Conservation (phyloP, 1,140 invertebrate genomes). For the Aphaenogaster floridana region DNA sequence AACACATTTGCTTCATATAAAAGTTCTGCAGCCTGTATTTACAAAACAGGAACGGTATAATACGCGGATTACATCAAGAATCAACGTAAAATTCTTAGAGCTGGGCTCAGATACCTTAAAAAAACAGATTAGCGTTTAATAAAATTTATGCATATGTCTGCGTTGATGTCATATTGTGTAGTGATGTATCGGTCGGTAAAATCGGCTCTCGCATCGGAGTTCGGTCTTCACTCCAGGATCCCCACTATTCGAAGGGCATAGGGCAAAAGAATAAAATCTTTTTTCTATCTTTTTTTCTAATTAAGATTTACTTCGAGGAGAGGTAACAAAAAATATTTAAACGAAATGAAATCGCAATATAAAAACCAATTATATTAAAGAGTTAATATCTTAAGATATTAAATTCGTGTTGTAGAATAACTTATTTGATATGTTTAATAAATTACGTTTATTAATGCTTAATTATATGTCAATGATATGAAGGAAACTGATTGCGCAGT, state of each 20-base stretch:
- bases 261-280: slow-evolving; percentile 27
- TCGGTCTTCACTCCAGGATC: no score
- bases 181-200: no score
- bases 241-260: slow-evolving; percentile 45
- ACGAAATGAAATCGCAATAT: slow-evolving; percentile 23
- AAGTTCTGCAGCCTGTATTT: no score
- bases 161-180: no score
- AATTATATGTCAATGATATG: slow-evolving; percentile 28
- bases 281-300: not conserved
- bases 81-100: no score
- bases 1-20: no score
- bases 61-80: no score
- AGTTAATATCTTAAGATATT: slow-evolving; percentile 42
- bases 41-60: no score
- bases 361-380: slow-evolving; percentile 26
- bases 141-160: no score
- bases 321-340: not conserved
- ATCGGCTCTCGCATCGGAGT: no score
- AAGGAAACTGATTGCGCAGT: slow-evolving; percentile 20
- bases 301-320: slow-evolving; percentile 25
- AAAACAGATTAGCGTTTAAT: no score
- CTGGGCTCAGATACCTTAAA: no score
- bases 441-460: slow-evolving; percentile 38
- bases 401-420: slow-evolving; percentile 33
- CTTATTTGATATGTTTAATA: slow-evolving; percentile 52